These are phyloP conservation scores for Biston stratarius DNA, from an alignment of 2,888 invertebrate species.

Conservation along the genomic window DNA sequence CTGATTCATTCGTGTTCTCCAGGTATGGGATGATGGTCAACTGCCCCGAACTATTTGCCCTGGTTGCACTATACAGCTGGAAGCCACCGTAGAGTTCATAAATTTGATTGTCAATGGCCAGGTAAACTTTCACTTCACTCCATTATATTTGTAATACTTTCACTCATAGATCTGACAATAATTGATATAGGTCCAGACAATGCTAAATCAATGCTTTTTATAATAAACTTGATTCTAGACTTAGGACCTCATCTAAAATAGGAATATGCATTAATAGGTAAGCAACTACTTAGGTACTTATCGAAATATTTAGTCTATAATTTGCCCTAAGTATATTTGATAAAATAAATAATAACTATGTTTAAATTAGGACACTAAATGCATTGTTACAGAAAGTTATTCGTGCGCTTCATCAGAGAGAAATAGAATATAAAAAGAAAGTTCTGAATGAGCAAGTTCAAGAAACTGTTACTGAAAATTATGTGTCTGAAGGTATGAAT, in stretches of 20 bases:
- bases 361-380: neutral
- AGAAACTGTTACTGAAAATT: conserved; percentile 63
- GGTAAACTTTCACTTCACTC: conserved; percentile 53
- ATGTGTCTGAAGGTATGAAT: conserved; percentile 73
- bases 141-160: too few relatives aligned
- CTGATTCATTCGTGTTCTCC: conserved; percentile 44
- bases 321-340: too few relatives aligned
- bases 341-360: too few relatives aligned
- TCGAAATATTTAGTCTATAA: too few relatives aligned
- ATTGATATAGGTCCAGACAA: too few relatives aligned
- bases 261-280: too few relatives aligned
- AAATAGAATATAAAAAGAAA: conserved; percentile 73
- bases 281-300: too few relatives aligned
- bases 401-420: conserved; percentile 70
- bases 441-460: conserved; percentile 56
- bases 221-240: too few relatives aligned
- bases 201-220: too few relatives aligned
- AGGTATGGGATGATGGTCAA: conserved; percentile 90
- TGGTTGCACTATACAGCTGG: conserved; percentile 91
- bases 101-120: conserved; percentile 91
- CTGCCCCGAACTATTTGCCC: conserved; percentile 91
- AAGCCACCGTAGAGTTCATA: conserved; percentile 91
- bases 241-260: too few relatives aligned
- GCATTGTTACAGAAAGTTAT: conserved; percentile 72
- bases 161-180: too few relatives aligned